Evolutionary conservation across 2,797 vertebrate genomes (phyloP), one percentile per base, ranked within the genome.

Genomic region (Staurois parvus): DNA sequence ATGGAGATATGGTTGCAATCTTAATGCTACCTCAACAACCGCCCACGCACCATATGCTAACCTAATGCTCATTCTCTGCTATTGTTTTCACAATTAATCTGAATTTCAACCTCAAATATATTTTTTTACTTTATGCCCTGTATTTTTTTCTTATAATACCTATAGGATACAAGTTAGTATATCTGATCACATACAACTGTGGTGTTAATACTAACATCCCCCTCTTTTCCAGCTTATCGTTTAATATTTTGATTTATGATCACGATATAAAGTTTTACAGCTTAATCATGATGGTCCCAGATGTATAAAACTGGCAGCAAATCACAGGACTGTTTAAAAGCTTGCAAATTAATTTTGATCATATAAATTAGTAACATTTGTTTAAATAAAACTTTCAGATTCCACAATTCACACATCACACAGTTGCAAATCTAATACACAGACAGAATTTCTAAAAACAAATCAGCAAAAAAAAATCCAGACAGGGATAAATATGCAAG

Each of bases 161-260:
- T 37, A 10, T 37, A 37, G 37, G 7, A 37, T 37, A 37, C 37
- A 37, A 9, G 37, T 10, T 9, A 37, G 7, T 37, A 37, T 37
- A 37, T 37, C 37, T 37, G 37, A 9, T 37, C 37, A 37, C 37
- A 80, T 70, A 67, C 40, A 48, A 69, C 37, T 70, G 29, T n/a
- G 30, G 66, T 70, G 45, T 80, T 80, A 70, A 28, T n/a, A 30
- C 28, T 45, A 64, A 28, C 12, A 77, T 15, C 32, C 17, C 17
- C 26, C n/a, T 52, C 19, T 8, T 59, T 59, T 68, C 37, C 45
- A 34, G 32, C 67, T 80, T 56, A 69, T 69, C 66, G 7, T 67
- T 37, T 80, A 29, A 70, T 70, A 69, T 80, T 48, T 40, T 26
- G 66, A 70, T 56, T 80, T 24, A 79, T 79, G 28, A 79, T 79